These are phyloP conservation scores for Buphagus erythrorhynchus DNA, from an alignment of 2,797 vertebrate species.

Conservation along the genomic window DNA sequence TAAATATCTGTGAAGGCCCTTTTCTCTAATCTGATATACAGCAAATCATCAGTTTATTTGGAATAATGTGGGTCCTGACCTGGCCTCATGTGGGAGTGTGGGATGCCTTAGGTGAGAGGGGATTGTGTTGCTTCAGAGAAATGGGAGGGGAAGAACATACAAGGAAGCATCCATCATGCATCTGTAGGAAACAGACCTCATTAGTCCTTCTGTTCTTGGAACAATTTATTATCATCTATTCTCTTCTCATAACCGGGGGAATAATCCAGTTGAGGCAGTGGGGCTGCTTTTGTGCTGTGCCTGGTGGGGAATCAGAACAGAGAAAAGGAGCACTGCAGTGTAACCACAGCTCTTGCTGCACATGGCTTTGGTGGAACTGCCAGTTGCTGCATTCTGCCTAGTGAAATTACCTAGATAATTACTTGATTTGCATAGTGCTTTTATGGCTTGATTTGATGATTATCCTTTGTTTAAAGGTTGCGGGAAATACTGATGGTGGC, in stretches of 20 bases:
- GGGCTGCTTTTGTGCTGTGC: background rate
- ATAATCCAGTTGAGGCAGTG: background rate
- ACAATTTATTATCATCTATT: background rate
- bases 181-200: background rate
- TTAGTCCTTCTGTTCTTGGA: background rate
- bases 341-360: background rate
- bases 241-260: background rate
- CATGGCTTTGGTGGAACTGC: background rate
- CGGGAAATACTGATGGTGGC: conserved; percentile 94
- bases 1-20: background rate
- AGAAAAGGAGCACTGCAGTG: background rate
- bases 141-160: background rate
- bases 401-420: background rate
- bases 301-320: background rate
- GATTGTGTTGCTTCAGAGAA: background rate
- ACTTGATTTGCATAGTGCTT: background rate
- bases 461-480: conserved; percentile 77
- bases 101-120: background rate
- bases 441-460: background rate
- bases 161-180: background rate
- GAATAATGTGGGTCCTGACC: background rate
- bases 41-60: background rate
- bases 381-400: background rate
- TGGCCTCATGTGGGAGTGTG: rapidly evolving
- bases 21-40: background rate